These are phyloP conservation scores for Drosophila obscura DNA, from an alignment of 1,140 invertebrate species.

Conservation along the genomic window DNA sequence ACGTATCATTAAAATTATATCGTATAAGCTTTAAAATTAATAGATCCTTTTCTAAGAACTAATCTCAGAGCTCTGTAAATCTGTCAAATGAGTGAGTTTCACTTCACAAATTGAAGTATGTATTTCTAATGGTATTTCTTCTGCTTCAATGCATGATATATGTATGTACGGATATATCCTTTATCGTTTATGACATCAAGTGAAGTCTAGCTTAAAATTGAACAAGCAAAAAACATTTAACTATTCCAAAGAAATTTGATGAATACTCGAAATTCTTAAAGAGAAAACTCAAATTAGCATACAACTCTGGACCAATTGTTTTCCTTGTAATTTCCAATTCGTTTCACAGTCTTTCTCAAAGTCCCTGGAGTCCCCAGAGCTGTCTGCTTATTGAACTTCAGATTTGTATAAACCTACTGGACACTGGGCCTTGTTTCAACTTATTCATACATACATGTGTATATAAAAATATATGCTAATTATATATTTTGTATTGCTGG, in stretches of 20 bases:
- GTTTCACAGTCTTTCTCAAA: slow-evolving; percentile 46
- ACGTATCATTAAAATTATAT: slow-evolving; percentile 15
- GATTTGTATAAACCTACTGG: slow-evolving; percentile 23
- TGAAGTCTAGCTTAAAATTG: slow-evolving; percentile 5
- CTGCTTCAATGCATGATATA: slow-evolving; percentile 5
- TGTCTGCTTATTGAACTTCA: slow-evolving; percentile 21
- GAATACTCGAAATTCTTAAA: slow-evolving; percentile 28
- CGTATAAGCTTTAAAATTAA: slow-evolving; percentile 16
- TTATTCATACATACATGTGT: slow-evolving; percentile 63
- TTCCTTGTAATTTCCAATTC: slow-evolving; percentile 48
- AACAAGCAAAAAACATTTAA: neutral
- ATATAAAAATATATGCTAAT: slow-evolving; percentile 64
- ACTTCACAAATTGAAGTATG: neutral
- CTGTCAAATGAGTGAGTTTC: slow-evolving; percentile 22
- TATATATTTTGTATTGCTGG: slow-evolving; percentile 46
- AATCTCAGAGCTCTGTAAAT: slow-evolving; percentile 15
- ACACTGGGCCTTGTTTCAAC: slow-evolving; percentile 52
- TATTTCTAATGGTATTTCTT: neutral
- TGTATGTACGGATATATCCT: slow-evolving; percentile 1
- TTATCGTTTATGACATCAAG: too few species aligned
- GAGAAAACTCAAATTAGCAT: slow-evolving; percentile 3
- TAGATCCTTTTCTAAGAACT: slow-evolving; percentile 5
- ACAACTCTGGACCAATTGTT: slow-evolving; percentile 34
- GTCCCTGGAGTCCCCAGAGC: slow-evolving; percentile 33
- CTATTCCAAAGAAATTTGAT: slow-evolving; percentile 5